A percentile compares a stretch with the other conserved stretches of the same genome.
Conservation (phyloP, 92 coral and sea anemone genomes). For the Pocillopora grandis region DNA sequence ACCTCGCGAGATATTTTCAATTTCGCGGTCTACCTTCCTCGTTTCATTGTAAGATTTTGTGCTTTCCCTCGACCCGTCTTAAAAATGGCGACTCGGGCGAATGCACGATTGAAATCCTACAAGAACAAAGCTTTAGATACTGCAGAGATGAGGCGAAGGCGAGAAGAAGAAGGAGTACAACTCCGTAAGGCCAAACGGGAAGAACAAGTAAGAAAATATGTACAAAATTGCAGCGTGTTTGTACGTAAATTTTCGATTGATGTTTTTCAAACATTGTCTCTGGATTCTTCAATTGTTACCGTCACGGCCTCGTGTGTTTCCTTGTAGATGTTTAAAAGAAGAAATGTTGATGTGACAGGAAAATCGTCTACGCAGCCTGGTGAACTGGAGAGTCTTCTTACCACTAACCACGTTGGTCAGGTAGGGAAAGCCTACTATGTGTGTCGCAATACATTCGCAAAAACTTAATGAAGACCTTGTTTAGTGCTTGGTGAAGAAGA, state of each 20-base stretch:
- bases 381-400: conserved; percentile 81
- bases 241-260: conserved; percentile 2
- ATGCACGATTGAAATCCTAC: conserved; percentile 94
- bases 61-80: conserved; percentile 43
- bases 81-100: conserved; percentile 85
- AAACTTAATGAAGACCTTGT: background rate
- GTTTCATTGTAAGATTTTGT: conserved; percentile 19
- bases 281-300: background rate
- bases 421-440: conserved; percentile 29
- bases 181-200: conserved; percentile 97
- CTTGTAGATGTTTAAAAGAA: conserved; percentile 89
- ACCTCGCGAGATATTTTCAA: conserved; percentile 27
- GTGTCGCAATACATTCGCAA: conserved; percentile 7
- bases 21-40: conserved; percentile 39
- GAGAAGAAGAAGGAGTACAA: conserved; percentile 99
- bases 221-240: conserved; percentile 11
- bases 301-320: background rate
- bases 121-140: conserved; percentile 95
- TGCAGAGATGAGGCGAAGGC: conserved; percentile 93
- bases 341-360: conserved; percentile 79
- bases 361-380: conserved; percentile 54
- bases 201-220: conserved; percentile 75
- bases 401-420: conserved; percentile 73
- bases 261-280: background rate
- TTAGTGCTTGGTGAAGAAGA: background rate